Percentiles rank a stretch among this genome's conserved stretches.
Evolutionary conservation across 2,888 invertebrate genomes (phyloP).

Genomic region (Antheraea assamensis): DNA sequence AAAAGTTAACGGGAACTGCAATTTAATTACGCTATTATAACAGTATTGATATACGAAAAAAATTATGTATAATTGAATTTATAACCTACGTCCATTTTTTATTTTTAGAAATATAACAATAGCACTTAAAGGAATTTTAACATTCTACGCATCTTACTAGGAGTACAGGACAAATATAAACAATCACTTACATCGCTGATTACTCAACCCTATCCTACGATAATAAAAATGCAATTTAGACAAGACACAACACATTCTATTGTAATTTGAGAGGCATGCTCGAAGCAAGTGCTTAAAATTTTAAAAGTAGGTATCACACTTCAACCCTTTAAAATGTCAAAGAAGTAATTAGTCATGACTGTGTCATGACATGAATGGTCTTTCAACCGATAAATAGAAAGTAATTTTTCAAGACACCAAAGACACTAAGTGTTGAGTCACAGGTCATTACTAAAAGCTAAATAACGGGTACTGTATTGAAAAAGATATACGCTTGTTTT

Average conservation of each 20-base stretch:
- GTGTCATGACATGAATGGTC: slow-evolving; percentile 23
- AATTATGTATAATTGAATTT: too few relatives aligned
- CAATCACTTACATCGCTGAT: background rate
- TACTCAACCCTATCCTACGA: background rate
- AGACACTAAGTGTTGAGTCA: slow-evolving; percentile 29
- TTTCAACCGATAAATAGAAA: slow-evolving; percentile 17
- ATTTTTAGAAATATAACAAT: background rate
- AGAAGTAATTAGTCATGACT: slow-evolving; percentile 27
- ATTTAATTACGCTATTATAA: too few relatives aligned
- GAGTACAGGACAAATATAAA: background rate
- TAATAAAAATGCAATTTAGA: background rate
- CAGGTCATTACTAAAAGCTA: slow-evolving; percentile 28
- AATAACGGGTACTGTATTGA: slow-evolving; percentile 20
- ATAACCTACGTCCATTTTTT: too few relatives aligned
- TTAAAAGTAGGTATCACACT: slow-evolving; percentile 4
- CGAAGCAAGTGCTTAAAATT: background rate
- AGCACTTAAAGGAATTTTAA: background rate
- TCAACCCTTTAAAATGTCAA: slow-evolving; percentile 16
- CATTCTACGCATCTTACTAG: background rate
- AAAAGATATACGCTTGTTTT: background rate
- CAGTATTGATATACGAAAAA: too few relatives aligned
- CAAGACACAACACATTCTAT: background rate
- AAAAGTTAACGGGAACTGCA: too few relatives aligned
- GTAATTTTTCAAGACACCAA: slow-evolving; percentile 24
- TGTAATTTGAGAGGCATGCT: background rate